Evolutionary conservation across 64 coral and sea anemone species (phyloP).

Genomic region (Anthopleura sola): DNA sequence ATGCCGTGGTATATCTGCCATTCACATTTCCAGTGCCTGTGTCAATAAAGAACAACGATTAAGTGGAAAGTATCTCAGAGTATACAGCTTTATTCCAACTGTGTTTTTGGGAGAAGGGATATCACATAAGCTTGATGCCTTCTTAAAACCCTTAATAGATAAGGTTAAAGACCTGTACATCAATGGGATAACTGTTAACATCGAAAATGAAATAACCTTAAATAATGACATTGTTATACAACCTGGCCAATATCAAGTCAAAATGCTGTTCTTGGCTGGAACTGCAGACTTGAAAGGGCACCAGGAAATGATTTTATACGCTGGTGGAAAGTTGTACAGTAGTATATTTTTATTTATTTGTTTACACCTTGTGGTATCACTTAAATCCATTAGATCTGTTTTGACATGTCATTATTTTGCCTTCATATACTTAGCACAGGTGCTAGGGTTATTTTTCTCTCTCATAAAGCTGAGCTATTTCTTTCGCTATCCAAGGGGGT

Average conservation of each 20-base stretch:
- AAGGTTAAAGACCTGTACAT: conserved; percentile 49
- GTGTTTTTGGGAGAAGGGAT: conserved; percentile 33
- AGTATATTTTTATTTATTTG: neutral
- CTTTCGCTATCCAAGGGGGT: too few species aligned
- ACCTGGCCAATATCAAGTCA: conserved; percentile 36
- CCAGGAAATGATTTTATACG: conserved; percentile 39
- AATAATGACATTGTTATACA: neutral
- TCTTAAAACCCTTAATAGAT: conserved; percentile 43
- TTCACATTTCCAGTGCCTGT: conserved; percentile 50
- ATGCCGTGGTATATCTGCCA: conserved; percentile 31
- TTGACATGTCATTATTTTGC: neutral
- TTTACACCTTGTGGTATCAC: conserved; percentile 4
- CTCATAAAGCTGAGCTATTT: too few species aligned
- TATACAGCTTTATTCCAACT: conserved; percentile 50
- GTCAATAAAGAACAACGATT: conserved; percentile 17
- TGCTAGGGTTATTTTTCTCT: too few species aligned
- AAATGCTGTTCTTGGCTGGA: conserved; percentile 15
- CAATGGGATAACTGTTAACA: conserved; percentile 14
- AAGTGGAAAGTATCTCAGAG: conserved; percentile 25
- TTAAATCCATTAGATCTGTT: conserved; percentile 6
- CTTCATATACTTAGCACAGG: neutral
- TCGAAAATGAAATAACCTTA: neutral
- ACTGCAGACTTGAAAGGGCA: conserved; percentile 46
- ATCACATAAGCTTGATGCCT: conserved; percentile 42
- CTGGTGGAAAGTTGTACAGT: conserved; percentile 28